Base-by-base conservation (phyloP, 1,140 invertebrate genomes). In the Chrysoperla carnea region DNA sequence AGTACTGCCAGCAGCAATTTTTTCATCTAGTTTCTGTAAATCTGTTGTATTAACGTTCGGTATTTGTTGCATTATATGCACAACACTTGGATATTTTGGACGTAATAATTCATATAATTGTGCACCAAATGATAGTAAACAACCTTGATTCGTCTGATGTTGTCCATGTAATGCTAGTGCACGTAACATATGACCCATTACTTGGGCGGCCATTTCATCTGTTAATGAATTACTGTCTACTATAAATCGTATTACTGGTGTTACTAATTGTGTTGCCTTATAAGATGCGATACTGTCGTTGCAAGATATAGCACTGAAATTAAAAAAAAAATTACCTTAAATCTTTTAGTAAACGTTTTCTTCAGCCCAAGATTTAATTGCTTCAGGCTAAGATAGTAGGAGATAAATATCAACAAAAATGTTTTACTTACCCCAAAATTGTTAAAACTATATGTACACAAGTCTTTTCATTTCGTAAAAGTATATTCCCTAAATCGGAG, bases 71-170 rank as follows among this genome's bases (percentile, higher is more conserved):
- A 83, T 72, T 2, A 82, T 70, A 39, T 66, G 61, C 17, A 77
- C 65, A 42, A 83, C 72, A 46, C 70, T 69, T 1, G 81, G 75
- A 53, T 81, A 84, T 37, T 70, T 68, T 4, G 83, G 82, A 50
- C 86, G 69, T 27, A 90, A 60, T 37, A 77, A 68, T 58, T 89
- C 85, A 57, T 91, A 91, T 4, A 83, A 72, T 60, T 86, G 78
- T 12, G 78, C 69, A 6, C 78, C 79, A 11, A 84, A 63, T 15
- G 71, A 72, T 3, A 84, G 64, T 11, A 84, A 57, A 0, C 67
- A 73, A 4, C 75, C 78, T 57, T 83, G 79, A 61, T 84, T 85
- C 1, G 76, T 73, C 48, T 91, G 86, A 56, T 91, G 85, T 57
- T 90, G 83, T 0, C 86, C 87, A 52, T 86, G 81, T 38, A 78